phyloP scores from a whole-genome alignment of 2,888 invertebrate genomes.

The Trachelus stipa region DNA sequence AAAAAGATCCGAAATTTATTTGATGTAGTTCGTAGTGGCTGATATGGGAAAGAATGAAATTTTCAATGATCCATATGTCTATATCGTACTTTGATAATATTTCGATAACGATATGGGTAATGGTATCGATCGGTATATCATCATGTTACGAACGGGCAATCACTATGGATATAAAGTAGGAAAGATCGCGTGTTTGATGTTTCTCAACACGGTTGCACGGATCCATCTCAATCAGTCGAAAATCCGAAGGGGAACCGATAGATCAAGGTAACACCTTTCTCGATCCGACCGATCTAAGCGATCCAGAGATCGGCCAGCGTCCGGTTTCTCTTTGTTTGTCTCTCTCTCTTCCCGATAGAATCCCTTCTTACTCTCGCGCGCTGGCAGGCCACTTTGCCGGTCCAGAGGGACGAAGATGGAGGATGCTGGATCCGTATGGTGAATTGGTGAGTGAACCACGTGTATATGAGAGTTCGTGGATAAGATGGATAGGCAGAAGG shows the following conservation, averaged over 20 bases:
- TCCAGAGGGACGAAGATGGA: background rate
- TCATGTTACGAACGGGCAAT: background rate
- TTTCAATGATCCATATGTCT: background rate
- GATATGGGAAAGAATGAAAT: background rate
- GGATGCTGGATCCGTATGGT: background rate
- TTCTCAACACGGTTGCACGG: background rate
- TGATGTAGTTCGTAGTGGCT: background rate
- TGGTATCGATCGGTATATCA: background rate
- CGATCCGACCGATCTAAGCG: slow-evolving; percentile 15
- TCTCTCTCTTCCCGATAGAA: background rate
- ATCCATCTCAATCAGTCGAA: slow-evolving; percentile 16
- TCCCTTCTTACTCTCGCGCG: background rate
- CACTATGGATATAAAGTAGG: background rate
- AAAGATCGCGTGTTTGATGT: background rate
- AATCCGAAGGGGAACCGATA: slow-evolving; percentile 49
- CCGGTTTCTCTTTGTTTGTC: slow-evolving; percentile 23
- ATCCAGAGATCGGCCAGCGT: slow-evolving; percentile 9
- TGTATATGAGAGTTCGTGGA: background rate
- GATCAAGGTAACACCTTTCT: slow-evolving; percentile 54
- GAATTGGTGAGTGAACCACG: background rate
- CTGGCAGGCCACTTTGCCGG: background rate
- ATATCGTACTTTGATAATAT: background rate
- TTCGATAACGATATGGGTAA: background rate
- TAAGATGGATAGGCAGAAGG: background rate
- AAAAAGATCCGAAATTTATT: background rate